Evolutionary conservation across 2,113 vertebrate genomes (phyloP).

Genomic region (Lycaon pictus): DNA sequence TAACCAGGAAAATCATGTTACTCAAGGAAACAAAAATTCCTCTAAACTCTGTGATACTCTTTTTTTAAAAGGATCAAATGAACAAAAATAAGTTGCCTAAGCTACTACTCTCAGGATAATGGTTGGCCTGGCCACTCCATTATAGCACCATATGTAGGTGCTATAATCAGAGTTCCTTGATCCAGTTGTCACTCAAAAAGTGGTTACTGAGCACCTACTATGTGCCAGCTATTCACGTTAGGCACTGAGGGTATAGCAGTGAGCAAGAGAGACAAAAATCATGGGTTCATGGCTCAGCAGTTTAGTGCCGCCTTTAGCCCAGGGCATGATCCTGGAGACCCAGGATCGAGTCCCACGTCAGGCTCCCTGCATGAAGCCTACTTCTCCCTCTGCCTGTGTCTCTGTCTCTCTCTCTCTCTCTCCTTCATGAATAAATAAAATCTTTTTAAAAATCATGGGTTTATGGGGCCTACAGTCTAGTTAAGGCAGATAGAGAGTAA

Average conservation of each 20-base stretch:
- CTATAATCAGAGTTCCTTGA: background rate
- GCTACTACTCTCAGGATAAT: background rate
- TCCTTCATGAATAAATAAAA: too few species aligned
- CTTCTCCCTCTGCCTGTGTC: too few species aligned
- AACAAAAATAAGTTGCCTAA: background rate
- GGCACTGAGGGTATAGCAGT: background rate
- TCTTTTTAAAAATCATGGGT: background rate
- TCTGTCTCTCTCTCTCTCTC: too few species aligned
- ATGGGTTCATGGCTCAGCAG: too few species aligned
- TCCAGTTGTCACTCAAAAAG: background rate
- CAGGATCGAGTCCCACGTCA: too few species aligned
- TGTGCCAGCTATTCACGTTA: background rate
- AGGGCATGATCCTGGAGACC: too few species aligned
- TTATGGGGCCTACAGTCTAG: background rate
- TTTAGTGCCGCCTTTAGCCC: too few species aligned
- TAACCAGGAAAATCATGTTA: conserved; percentile 48
- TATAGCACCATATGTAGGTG: background rate
- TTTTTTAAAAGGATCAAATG: background rate
- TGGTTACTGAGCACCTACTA: background rate
- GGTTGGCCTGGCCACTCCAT: background rate
- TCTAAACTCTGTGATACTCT: conserved; percentile 10
- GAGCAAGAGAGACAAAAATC: background rate
- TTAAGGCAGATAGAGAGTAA: background rate
- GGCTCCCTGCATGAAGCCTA: too few species aligned
- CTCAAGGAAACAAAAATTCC: conserved; percentile 24